Base-by-base conservation (phyloP, 1,140 invertebrate species). In the Drosophila varians region DNA sequence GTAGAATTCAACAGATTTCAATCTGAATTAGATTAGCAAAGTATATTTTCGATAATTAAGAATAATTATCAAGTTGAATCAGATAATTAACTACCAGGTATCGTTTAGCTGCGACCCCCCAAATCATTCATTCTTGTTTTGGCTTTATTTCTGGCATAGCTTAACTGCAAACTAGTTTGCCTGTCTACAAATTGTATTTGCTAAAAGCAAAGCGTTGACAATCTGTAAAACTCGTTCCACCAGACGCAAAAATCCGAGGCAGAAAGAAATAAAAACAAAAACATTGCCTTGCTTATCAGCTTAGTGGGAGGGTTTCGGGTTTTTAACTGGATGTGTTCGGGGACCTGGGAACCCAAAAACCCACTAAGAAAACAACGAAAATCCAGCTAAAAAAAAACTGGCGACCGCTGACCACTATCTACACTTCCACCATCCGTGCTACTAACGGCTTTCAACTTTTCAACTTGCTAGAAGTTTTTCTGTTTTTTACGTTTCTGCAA, bases 151-250 rank as follows among this genome's bases (percentile, higher is more conserved):
- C 46, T 69, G 58, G 54, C 21, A n/a, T n/a, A n/a, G n/a, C n/a
- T n/a, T n/a, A n/a, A n/a, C 58, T 66, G 73, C 70, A 87, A 88
- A 87, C 82, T 87, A 87, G 82, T 87, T 87, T 86, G 25, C 60
- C 52, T 65, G 47, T 80, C 72, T 76, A 80, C 72, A 76, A 76
- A 80, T 74, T 77, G 70, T 87, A 48, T 82, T 87, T 87, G 68
- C 82, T 69, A 68, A 87, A 77, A 71, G 73, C 77, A 64, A 82
- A 86, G 77, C 82, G 82, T 87, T 84, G 80, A 87, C 82, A 87
- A 82, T 87, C 86, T 82, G 82, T 82, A 87, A 87, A 87, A 87
- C 82, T 87, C 74, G 82, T 87, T 87, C 69, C 76, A 77, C 80
- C 60, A 82, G 80, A 65, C 31, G 61, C 38, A 45, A 54, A 69